phyloP scores from a whole-genome alignment of 2,888 invertebrate genomes.

The Pachymerium ferrugineum region DNA sequence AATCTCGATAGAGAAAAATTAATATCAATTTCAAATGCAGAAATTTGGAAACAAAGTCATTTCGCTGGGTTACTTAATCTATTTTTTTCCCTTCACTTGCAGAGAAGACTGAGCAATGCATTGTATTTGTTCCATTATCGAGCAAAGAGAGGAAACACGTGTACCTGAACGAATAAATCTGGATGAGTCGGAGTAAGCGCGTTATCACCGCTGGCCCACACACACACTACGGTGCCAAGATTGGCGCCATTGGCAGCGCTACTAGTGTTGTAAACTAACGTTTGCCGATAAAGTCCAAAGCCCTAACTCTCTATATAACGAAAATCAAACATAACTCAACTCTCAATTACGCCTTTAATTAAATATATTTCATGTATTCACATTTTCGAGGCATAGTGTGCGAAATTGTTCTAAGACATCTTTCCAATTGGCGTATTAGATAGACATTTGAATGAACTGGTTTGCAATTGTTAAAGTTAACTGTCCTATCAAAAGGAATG shows the following conservation, averaged over 20 bases:
- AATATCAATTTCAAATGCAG: too few species aligned
- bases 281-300: neutral
- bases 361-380: too few species aligned
- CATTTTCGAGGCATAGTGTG: too few species aligned
- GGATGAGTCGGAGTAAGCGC: slow-evolving; percentile 13
- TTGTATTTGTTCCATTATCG: slow-evolving; percentile 8
- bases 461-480: neutral
- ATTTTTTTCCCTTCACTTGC: neutral
- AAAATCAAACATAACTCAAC: neutral
- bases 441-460: neutral
- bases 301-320: neutral
- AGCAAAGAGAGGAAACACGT: slow-evolving; percentile 3
- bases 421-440: neutral
- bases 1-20: too few species aligned
- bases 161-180: slow-evolving; percentile 13
- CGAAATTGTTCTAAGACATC: too few species aligned
- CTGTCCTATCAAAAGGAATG: too few species aligned
- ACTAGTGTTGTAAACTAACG: neutral
- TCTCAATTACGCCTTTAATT: too few species aligned
- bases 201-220: slow-evolving; percentile 2
- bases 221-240: slow-evolving; percentile 8
- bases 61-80: neutral
- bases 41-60: too few species aligned
- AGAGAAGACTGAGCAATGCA: neutral
- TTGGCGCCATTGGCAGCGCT: slow-evolving; percentile 4